Conservation (phyloP, 2,797 vertebrate species). For the Acipenser oxyrinchus region DNA sequence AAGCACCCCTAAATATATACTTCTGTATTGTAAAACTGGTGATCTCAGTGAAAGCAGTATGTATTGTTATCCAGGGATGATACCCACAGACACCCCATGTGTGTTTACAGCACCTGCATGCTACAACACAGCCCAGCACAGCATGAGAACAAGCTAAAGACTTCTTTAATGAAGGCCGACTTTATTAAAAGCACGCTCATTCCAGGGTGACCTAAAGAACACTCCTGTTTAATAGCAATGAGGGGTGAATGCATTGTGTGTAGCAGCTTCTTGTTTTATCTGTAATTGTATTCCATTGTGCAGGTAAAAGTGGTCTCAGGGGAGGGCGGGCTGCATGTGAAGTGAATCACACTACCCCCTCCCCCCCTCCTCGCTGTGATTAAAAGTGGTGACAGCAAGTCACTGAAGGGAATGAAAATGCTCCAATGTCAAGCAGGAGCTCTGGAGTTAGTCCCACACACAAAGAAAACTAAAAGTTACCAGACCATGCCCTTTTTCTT, state of each 20-base stretch:
- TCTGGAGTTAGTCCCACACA: background rate
- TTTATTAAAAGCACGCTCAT: slow-evolving; percentile 27
- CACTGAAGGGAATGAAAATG: slow-evolving; percentile 16
- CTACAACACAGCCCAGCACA: background rate
- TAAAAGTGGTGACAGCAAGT: slow-evolving; percentile 7
- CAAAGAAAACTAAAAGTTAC: background rate
- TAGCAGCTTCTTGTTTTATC: slow-evolving; percentile 22
- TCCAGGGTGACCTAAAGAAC: slow-evolving; percentile 33
- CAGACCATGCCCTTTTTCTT: no score
- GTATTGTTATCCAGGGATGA: no score
- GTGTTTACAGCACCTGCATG: no score
- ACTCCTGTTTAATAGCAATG: slow-evolving; percentile 23
- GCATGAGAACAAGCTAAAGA: background rate
- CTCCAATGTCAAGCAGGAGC: background rate
- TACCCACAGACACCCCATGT: no score
- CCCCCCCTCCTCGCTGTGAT: background rate
- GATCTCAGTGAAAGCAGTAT: no score
- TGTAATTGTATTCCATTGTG: slow-evolving; percentile 13
- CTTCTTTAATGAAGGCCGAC: slow-evolving; percentile 11
- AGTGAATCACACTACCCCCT: slow-evolving; percentile 4
- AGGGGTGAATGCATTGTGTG: slow-evolving; percentile 16
- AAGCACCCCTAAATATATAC: no score
- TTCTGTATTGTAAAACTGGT: no score
- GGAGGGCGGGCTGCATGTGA: background rate
- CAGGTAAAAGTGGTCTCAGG: slow-evolving; percentile 14